Percentiles rank a stretch among this genome's conserved stretches.
Evolutionary conservation across 1,140 invertebrate species (phyloP).

Genomic region (Chrysopa pallens): DNA sequence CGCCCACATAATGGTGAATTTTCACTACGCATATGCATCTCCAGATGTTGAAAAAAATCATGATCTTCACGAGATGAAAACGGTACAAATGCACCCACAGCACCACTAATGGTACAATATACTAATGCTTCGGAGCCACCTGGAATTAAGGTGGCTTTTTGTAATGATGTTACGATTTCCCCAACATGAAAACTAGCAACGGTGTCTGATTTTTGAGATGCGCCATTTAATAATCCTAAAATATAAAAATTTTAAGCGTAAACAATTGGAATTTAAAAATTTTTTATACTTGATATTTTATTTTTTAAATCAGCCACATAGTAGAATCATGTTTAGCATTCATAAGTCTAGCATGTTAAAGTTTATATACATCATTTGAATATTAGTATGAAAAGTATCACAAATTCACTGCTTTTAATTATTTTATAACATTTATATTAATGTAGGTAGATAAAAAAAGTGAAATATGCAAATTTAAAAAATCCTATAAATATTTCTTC

Average conservation of each 20-base stretch:
- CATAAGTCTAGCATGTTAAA: no score
- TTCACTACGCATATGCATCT: slow-evolving; percentile 99
- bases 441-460: no score
- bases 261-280: not conserved
- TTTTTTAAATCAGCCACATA: no score
- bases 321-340: no score
- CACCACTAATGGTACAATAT: slow-evolving; percentile 89
- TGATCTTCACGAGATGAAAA: slow-evolving; percentile 98
- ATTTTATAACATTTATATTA: no score
- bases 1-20: slow-evolving; percentile 90
- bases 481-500: not conserved
- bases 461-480: no score
- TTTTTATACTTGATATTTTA: no score
- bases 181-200: slow-evolving; percentile 90
- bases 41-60: slow-evolving; percentile 97
- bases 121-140: slow-evolving; percentile 92
- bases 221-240: slow-evolving; percentile 73
- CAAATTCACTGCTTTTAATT: no score
- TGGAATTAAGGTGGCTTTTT: slow-evolving; percentile 92
- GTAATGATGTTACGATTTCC: slow-evolving; percentile 75
- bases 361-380: not conserved
- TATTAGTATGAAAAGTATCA: no score
- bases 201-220: slow-evolving; percentile 93
- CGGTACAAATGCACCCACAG: slow-evolving; percentile 89
- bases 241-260: slow-evolving; percentile 4